These are phyloP conservation scores for Scaptomyza caliginosa DNA, from an alignment of 2,888 invertebrate genomes.

Conservation along the genomic window DNA sequence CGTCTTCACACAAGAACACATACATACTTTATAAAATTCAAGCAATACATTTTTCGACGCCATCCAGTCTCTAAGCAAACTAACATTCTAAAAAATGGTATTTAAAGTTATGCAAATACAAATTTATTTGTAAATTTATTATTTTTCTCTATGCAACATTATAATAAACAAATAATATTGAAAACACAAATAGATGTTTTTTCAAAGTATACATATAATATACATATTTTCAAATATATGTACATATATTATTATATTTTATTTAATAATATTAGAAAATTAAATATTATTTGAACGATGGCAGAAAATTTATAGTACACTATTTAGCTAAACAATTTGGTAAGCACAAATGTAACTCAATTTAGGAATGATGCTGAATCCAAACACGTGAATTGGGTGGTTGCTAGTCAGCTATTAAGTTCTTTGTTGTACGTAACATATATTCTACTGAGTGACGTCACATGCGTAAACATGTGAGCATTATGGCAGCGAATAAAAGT, in stretches of 20 bases:
- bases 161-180: not conserved
- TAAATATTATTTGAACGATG: not conserved
- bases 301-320: not conserved
- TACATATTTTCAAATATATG: not conserved
- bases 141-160: not conserved
- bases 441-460: constrained; percentile 60
- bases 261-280: not conserved
- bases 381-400: constrained; percentile 37
- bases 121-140: not conserved
- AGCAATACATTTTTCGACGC: constrained; percentile 22
- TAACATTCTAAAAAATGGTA: not conserved
- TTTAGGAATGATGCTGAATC: constrained; percentile 1
- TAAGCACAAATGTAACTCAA: not conserved
- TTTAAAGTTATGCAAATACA: not conserved
- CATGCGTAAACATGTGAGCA: constrained; percentile 70
- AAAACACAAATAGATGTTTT: too few species aligned
- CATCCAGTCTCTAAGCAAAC: constrained; percentile 26
- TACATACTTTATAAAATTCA: not conserved
- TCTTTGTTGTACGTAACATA: constrained; percentile 30
- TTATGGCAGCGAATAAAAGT: constrained; percentile 36
- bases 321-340: not conserved
- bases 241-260: not conserved
- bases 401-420: constrained; percentile 8
- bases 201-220: too few species aligned
- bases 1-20: not conserved